Evolutionary conservation across 2,888 invertebrate genomes (phyloP).

Genomic region (Hermaeophaga mercurialis): DNA sequence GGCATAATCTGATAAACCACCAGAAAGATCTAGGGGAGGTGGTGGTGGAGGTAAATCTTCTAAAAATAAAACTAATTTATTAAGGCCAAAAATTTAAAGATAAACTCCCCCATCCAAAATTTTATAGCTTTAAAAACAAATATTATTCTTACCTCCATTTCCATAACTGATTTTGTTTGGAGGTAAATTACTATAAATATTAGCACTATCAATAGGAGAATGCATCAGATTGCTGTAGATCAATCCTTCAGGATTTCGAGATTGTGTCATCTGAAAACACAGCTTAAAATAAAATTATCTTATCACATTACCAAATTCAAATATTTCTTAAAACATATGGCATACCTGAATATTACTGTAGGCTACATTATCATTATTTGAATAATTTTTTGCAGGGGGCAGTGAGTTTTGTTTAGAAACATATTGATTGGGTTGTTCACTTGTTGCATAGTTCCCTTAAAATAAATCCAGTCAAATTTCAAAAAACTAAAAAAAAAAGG

Average conservation of each 20-base stretch:
- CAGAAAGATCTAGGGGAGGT: slow-evolving; percentile 63
- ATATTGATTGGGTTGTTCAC: slow-evolving; percentile 23
- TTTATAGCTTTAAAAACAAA: not conserved
- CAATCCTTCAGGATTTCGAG: slow-evolving; percentile 58
- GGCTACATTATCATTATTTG: slow-evolving; percentile 45
- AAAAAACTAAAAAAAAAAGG: not conserved
- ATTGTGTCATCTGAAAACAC: slow-evolving; percentile 43
- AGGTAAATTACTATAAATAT: slow-evolving; percentile 65
- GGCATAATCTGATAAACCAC: slow-evolving; percentile 55
- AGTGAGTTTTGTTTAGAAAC: slow-evolving; percentile 21
- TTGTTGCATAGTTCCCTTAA: slow-evolving; percentile 32
- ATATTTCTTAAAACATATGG: too few relatives aligned
- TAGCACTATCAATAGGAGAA: slow-evolving; percentile 52
- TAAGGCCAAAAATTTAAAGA: too few relatives aligned
- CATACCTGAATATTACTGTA: slow-evolving; percentile 52
- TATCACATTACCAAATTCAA: too few relatives aligned
- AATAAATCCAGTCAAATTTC: too few relatives aligned
- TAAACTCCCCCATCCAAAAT: too few relatives aligned
- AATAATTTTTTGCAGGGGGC: slow-evolving; percentile 32
- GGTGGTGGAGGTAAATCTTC: slow-evolving; percentile 68
- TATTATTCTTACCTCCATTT: slow-evolving; percentile 49
- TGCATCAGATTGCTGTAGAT: slow-evolving; percentile 63
- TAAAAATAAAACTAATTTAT: slow-evolving; percentile 40
- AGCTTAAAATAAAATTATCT: not conserved
- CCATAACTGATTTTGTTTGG: slow-evolving; percentile 42